Evolutionary conservation across 2,113 vertebrate genomes (phyloP).

Genomic region (Proteles cristata): DNA sequence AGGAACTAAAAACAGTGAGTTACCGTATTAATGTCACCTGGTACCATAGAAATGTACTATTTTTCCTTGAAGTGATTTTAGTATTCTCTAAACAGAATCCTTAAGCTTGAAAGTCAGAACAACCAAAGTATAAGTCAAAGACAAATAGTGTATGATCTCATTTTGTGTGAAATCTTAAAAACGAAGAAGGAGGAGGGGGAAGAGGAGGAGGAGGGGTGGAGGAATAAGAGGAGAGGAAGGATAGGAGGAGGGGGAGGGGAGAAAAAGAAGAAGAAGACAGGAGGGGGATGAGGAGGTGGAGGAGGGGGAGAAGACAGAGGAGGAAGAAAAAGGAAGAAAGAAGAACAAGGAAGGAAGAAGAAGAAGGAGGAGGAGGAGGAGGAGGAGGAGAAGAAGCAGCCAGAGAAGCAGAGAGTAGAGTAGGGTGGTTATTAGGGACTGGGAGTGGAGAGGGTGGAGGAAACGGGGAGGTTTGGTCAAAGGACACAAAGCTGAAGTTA

Average conservation of each 20-base stretch:
- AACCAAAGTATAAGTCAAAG: background rate
- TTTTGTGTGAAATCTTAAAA: background rate
- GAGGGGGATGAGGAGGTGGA: too few relatives aligned
- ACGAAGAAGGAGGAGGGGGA: too few relatives aligned
- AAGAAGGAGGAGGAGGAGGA: too few relatives aligned
- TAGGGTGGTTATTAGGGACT: background rate
- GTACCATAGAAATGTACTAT: background rate
- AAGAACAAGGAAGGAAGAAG: too few relatives aligned
- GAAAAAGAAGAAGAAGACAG: too few relatives aligned
- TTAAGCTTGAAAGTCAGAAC: background rate
- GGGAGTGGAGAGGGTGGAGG: background rate
- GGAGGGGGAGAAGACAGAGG: too few relatives aligned
- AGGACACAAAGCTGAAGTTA: background rate
- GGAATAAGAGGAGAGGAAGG: too few relatives aligned
- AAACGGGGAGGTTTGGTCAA: background rate
- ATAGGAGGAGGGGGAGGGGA: too few relatives aligned
- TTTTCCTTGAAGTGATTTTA: slow-evolving; percentile 7
- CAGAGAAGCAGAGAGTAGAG: background rate
- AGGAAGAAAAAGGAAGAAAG: too few relatives aligned
- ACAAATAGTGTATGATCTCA: background rate
- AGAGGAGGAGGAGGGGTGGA: too few relatives aligned
- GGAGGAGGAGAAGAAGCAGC: background rate
- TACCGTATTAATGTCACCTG: background rate
- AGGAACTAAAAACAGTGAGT: background rate
- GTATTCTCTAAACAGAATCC: background rate